A percentile compares a stretch with the other conserved stretches of the same genome.
Evolutionary conservation across 2,113 vertebrate genomes (phyloP).

Genomic region (Nibea albiflora): DNA sequence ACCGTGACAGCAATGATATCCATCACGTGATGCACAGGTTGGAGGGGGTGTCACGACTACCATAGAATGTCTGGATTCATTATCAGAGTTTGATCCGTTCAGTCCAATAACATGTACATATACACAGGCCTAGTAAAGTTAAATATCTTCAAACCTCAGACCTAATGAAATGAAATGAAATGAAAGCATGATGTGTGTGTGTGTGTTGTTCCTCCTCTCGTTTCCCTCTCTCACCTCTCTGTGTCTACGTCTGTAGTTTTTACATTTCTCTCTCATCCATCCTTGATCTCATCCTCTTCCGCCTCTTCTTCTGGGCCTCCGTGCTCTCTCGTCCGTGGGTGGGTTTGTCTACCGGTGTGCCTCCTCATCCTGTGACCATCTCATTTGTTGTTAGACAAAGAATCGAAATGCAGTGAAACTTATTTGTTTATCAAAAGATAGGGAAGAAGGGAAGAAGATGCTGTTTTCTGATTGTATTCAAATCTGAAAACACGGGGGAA

Average conservation of each 20-base stretch:
- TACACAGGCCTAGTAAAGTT: too few relatives aligned
- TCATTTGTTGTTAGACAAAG: background rate
- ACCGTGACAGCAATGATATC: too few relatives aligned
- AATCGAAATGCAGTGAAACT: background rate
- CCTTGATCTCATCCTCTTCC: background rate
- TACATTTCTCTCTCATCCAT: background rate
- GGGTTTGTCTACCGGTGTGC: background rate
- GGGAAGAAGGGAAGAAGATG: too few relatives aligned
- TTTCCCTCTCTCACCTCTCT: background rate
- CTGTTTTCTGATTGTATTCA: background rate
- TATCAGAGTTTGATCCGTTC: too few relatives aligned
- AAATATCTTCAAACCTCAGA: too few relatives aligned
- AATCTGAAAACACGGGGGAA: background rate
- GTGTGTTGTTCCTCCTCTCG: too few relatives aligned
- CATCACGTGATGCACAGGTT: too few relatives aligned
- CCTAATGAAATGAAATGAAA: too few relatives aligned
- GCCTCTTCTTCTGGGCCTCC: background rate
- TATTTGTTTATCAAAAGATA: background rate
- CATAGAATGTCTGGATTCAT: too few relatives aligned
- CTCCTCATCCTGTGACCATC: background rate
- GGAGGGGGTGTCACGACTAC: too few relatives aligned
- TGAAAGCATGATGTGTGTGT: too few relatives aligned
- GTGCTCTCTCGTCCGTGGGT: background rate
- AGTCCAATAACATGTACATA: too few relatives aligned
- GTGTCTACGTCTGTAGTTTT: background rate